Percentiles rank a stretch among this genome's conserved stretches.
These are phyloP conservation scores for Thalassophryne amazonica DNA, from an alignment of 2,797 vertebrate genomes.

Conservation along the genomic window DNA sequence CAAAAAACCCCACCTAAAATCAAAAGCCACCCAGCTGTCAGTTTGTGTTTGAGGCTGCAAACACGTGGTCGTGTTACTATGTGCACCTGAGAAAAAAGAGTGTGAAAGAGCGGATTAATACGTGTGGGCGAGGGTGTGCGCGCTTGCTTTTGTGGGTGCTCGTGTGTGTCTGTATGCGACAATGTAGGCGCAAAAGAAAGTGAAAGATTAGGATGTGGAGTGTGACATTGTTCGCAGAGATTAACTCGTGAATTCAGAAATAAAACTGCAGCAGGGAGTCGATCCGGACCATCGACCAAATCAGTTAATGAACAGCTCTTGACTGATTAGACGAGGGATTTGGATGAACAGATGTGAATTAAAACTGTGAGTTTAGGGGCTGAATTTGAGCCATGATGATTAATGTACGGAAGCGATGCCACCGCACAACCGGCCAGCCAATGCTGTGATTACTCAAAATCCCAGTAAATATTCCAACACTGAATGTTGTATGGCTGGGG, in stretches of 20 bases:
- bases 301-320: conserved; percentile 36
- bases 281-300: conserved; percentile 29
- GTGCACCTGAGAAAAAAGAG: conserved; percentile 23
- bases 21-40: conserved; percentile 21
- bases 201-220: conserved; percentile 28
- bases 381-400: conserved; percentile 22
- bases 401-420: conserved; percentile 28
- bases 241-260: conserved; percentile 15
- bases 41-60: conserved; percentile 15
- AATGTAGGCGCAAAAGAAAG: conserved; percentile 30
- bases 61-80: conserved; percentile 17
- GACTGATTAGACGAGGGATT: conserved; percentile 34
- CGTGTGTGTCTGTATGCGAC: conserved; percentile 18
- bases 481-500: too few species aligned
- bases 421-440: conserved; percentile 9
- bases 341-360: conserved; percentile 32
- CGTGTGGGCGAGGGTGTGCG: conserved; percentile 4
- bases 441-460: conserved; percentile 13
- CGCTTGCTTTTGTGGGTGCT: conserved; percentile 40
- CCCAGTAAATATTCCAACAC: conserved; percentile 1
- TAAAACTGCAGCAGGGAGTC: conserved; percentile 7
- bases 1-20: conserved; percentile 15
- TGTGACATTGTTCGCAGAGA: conserved; percentile 24
- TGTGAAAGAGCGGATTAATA: conserved; percentile 5
- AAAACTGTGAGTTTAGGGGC: conserved; percentile 15